A percentile compares a stretch with the other conserved stretches of the same genome.
phyloP scores from a whole-genome alignment of 2,113 vertebrate genomes.

The Pachypanchax playfairii region DNA sequence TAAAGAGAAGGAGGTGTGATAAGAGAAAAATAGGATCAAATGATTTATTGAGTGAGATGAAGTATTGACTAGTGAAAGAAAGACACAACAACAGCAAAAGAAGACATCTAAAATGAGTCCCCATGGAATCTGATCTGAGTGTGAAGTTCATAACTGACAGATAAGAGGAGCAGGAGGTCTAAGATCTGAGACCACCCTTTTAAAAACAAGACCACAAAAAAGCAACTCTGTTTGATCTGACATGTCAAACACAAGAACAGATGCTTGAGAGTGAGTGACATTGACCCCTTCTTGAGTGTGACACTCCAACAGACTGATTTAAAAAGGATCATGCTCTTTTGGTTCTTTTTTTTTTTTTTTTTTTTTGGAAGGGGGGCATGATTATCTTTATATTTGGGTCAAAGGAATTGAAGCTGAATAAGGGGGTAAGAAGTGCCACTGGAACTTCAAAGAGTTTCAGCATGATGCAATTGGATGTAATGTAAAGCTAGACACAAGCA shows the following conservation, averaged over 20 bases:
- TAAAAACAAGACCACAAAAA: conserved; percentile 16
- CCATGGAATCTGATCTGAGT: conserved; percentile 15
- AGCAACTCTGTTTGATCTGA: conserved; percentile 12
- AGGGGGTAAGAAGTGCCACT: conserved; percentile 71
- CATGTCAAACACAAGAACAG: conserved; percentile 21
- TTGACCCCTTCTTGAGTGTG: conserved; percentile 8
- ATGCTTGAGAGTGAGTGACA: conserved; percentile 18
- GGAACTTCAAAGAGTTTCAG: conserved; percentile 73
- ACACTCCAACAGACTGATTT: conserved; percentile 26
- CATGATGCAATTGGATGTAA: conserved; percentile 75
- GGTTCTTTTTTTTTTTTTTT: conserved; percentile 16
- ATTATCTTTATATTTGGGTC: conserved; percentile 69
- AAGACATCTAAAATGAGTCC: conserved; percentile 25
- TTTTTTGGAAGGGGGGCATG: background rate
- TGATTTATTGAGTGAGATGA: conserved; percentile 25
- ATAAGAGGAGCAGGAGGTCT: conserved; percentile 33
- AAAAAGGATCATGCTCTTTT: conserved; percentile 23
- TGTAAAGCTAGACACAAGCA: conserved; percentile 56
- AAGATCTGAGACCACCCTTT: conserved; percentile 41
- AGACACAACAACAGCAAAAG: conserved; percentile 29
- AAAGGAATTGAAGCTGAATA: conserved; percentile 63
- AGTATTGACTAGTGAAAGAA: conserved; percentile 20
- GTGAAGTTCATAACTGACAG: conserved; percentile 41
- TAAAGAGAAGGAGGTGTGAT: conserved; percentile 11
- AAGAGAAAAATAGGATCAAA: conserved; percentile 17